These are phyloP conservation scores for Meandrusa payeni DNA, from an alignment of 2,888 invertebrate species.

Conservation along the genomic window DNA sequence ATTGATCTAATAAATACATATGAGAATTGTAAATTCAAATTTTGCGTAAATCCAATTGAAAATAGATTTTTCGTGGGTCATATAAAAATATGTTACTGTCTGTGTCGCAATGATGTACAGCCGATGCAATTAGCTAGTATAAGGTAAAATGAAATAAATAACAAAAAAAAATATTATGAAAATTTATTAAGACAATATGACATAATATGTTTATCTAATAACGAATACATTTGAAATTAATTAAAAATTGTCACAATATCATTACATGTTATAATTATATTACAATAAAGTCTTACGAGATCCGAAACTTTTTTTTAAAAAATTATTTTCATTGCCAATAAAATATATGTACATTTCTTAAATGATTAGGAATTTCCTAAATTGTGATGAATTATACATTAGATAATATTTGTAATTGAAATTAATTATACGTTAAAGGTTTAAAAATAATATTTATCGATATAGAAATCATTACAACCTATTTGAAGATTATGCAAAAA, in stretches of 20 bases:
- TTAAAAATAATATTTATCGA: background rate
- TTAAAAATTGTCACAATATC: constrained; percentile 17
- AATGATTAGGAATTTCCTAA: too few species aligned
- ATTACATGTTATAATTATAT: constrained; percentile 6
- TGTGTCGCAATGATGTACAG: too few species aligned
- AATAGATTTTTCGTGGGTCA: too few species aligned
- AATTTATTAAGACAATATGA: constrained; percentile 1
- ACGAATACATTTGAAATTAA: constrained; percentile 6
- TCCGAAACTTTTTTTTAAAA: constrained; percentile 10
- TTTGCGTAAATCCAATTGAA: too few species aligned
- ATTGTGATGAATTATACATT: background rate
- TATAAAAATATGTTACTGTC: too few species aligned
- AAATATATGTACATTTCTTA: background rate
- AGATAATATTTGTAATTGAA: background rate
- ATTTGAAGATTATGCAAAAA: background rate
- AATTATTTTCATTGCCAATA: background rate
- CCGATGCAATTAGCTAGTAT: too few species aligned
- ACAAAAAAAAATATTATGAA: constrained; percentile 1
- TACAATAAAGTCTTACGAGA: constrained; percentile 17
- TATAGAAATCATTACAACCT: background rate
- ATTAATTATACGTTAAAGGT: background rate
- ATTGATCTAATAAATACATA: too few species aligned
- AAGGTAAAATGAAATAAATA: too few species aligned
- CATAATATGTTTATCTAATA: background rate
- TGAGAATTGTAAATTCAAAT: too few species aligned